phyloP scores from a whole-genome alignment of 2,113 vertebrate species.

The Oceanites oceanicus region DNA sequence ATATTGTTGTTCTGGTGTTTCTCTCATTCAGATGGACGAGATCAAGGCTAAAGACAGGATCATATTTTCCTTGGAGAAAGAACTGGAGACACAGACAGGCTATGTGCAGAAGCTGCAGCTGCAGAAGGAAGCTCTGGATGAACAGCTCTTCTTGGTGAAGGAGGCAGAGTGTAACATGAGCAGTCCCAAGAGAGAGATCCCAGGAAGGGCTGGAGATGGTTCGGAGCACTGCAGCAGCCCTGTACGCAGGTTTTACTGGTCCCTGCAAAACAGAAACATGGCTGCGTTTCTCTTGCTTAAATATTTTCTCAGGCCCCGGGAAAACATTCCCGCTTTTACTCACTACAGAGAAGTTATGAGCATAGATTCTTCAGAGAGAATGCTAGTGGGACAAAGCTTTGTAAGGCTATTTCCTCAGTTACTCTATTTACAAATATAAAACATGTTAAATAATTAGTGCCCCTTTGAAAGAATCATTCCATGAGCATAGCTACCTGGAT shows the following conservation, averaged over 20 bases:
- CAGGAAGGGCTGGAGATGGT: constrained; percentile 92
- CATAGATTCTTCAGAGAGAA: neutral
- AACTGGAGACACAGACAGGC: constrained; percentile 88
- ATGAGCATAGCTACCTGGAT: neutral
- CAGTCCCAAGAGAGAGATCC: constrained; percentile 96
- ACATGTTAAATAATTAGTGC: neutral
- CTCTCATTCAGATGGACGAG: constrained; percentile 90
- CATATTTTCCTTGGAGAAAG: constrained; percentile 95
- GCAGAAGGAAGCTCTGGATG: constrained; percentile 96
- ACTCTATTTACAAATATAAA: neutral
- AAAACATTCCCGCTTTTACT: neutral
- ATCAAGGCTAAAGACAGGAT: constrained; percentile 97
- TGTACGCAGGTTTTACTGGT: constrained; percentile 73
- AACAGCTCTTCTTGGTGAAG: constrained; percentile 96
- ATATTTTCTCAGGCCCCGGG: neutral
- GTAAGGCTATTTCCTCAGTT: neutral
- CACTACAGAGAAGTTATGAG: neutral
- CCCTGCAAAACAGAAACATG: neutral
- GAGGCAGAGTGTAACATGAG: constrained; percentile 95
- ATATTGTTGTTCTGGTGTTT: neutral
- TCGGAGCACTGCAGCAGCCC: constrained; percentile 96
- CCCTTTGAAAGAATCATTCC: neutral
- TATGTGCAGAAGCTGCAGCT: constrained; percentile 94
- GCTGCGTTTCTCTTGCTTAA: neutral
- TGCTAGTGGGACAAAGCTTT: neutral